phyloP scores from a whole-genome alignment of 2,113 vertebrate genomes.

The Tretioscincus oriximinensis region DNA sequence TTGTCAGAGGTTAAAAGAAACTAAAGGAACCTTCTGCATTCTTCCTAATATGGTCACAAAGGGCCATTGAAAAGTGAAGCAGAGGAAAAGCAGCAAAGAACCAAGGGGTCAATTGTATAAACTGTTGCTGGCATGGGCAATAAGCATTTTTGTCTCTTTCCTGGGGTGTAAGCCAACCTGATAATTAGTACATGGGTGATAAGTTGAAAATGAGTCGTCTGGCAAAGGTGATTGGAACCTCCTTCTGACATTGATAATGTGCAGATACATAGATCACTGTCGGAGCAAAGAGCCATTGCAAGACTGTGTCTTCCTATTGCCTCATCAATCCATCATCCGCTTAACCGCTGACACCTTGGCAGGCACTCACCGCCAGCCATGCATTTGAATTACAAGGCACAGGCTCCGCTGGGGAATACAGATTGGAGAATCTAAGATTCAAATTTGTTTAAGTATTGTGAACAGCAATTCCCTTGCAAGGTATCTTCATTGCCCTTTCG shows the following conservation, averaged over 20 bases:
- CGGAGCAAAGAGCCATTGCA: conserved; percentile 57
- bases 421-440: conserved; percentile 77
- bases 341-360: conserved; percentile 77
- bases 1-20: background rate
- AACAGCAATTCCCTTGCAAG: conserved; percentile 73
- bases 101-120: conserved; percentile 57
- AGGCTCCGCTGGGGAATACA: conserved; percentile 72
- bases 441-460: conserved; percentile 79
- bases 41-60: background rate
- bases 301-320: conserved; percentile 62
- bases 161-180: conserved; percentile 63
- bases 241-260: conserved; percentile 62
- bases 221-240: conserved; percentile 63
- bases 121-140: conserved; percentile 56
- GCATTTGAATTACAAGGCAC: conserved; percentile 74
- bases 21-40: conserved; percentile 13
- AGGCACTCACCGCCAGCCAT: conserved; percentile 65
- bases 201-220: conserved; percentile 57
- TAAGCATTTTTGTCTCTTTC: conserved; percentile 51
- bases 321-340: conserved; percentile 81
- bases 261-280: conserved; percentile 67
- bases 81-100: conserved; percentile 47
- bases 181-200: conserved; percentile 63
- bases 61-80: conserved; percentile 2
- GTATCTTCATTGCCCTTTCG: conserved; percentile 74